These are phyloP conservation scores for Margarornis squamiger DNA, from an alignment of 2,797 vertebrate species.

Conservation along the genomic window DNA sequence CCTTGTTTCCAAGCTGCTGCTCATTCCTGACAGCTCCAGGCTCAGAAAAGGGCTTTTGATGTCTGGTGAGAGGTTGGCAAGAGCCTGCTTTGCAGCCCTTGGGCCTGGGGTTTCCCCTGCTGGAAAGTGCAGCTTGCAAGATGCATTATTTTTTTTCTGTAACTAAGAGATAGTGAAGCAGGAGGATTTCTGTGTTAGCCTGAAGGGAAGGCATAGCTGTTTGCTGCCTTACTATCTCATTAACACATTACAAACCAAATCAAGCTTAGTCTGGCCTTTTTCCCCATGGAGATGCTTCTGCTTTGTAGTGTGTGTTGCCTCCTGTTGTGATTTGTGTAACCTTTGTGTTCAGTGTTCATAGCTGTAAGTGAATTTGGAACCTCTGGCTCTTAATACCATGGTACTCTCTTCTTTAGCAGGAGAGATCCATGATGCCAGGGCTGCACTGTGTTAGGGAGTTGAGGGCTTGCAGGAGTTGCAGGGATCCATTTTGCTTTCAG, in stretches of 20 bases:
- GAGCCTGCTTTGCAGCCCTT: neutral
- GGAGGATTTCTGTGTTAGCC: constrained; percentile 12
- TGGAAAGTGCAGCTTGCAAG: neutral
- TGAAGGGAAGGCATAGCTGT: constrained; percentile 17
- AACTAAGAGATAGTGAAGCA: neutral
- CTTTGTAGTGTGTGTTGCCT: neutral
- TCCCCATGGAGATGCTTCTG: neutral
- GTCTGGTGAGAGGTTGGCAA: constrained; percentile 25
- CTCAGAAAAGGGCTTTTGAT: constrained; percentile 33
- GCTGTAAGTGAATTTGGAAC: neutral
- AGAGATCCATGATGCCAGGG: fast-evolving
- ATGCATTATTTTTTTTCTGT: neutral
- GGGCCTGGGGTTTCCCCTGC: constrained; percentile 24
- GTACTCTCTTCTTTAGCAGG: neutral
- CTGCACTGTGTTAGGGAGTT: neutral
- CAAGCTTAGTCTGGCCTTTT: neutral
- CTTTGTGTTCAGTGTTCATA: neutral
- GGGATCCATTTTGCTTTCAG: neutral
- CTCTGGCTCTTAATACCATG: neutral
- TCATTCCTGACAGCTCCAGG: neutral
- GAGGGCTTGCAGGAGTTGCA: neutral
- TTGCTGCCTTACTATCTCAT: neutral
- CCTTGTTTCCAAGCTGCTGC: neutral
- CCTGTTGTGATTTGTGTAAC: neutral
- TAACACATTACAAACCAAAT: neutral